These are phyloP conservation scores for Micrasema longulum DNA, from an alignment of 1,140 invertebrate genomes.

Conservation along the genomic window DNA sequence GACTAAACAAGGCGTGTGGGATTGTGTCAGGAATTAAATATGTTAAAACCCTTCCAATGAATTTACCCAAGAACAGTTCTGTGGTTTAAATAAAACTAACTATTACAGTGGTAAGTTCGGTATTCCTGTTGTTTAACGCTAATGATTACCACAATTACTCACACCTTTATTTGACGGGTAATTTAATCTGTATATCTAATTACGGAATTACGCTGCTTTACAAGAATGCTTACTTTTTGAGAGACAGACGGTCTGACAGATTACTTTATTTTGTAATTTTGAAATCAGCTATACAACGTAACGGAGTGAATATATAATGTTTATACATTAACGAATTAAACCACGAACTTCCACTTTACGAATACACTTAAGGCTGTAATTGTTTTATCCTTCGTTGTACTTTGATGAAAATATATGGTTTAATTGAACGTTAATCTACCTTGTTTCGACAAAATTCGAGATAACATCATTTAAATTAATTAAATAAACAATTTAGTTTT, in stretches of 20 bases:
- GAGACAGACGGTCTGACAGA: constrained; percentile 28
- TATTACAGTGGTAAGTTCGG: not conserved
- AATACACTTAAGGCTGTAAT: no score
- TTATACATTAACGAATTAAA: constrained; percentile 6
- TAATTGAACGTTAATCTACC: no score
- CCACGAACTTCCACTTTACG: no score
- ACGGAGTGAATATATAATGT: constrained; percentile 14
- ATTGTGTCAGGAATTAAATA: no score
- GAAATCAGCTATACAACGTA: not conserved
- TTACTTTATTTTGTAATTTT: constrained; percentile 32
- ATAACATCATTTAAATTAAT: no score
- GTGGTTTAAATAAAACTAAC: not conserved
- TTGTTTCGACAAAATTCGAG: no score
- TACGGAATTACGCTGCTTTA: constrained; percentile 19
- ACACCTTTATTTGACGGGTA: constrained; percentile 36
- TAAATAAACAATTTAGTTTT: no score
- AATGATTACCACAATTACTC: constrained; percentile 7
- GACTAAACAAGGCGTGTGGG: no score
- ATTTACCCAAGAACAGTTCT: no score
- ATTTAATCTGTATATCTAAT: constrained; percentile 39
- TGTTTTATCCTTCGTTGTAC: no score
- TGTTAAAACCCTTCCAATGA: no score
- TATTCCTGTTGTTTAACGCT: constrained; percentile 12
- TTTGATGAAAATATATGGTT: no score
- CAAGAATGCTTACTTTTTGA: constrained; percentile 24